Evolutionary conservation across 1,140 invertebrate genomes (phyloP).

Genomic region (Bombus confusus): DNA sequence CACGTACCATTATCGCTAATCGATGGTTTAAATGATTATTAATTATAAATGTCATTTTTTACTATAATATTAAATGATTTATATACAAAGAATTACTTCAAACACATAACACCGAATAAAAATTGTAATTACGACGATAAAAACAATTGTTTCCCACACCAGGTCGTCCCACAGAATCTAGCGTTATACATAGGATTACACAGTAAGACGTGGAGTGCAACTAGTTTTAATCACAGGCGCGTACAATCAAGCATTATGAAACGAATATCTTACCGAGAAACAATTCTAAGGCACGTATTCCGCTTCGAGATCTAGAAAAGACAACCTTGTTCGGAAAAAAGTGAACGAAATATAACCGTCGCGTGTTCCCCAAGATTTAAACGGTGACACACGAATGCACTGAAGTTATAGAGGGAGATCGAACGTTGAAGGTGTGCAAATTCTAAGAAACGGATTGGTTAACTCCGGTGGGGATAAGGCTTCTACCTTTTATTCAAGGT

Average conservation of each 20-base stretch:
- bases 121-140: not conserved
- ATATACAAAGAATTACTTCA: not conserved
- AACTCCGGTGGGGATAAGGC: not conserved
- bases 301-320: not conserved
- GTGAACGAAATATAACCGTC: not conserved
- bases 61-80: not conserved
- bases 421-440: constrained; percentile 3
- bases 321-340: constrained; percentile 1
- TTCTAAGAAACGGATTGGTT: not conserved
- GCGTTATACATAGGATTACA: not conserved
- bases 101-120: not conserved
- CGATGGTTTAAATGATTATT: not conserved
- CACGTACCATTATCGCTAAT: not conserved
- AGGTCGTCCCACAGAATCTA: not conserved
- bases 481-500: not conserved
- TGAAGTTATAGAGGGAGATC: not conserved
- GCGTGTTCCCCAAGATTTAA: not conserved
- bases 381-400: not conserved
- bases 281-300: not conserved
- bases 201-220: not conserved
- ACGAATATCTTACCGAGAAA: not conserved
- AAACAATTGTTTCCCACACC: not conserved
- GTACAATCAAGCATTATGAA: not conserved
- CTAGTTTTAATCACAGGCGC: not conserved
- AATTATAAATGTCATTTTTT: not conserved